These are phyloP conservation scores for Podilymbus podiceps DNA, from an alignment of 2,113 vertebrate genomes.

Conservation along the genomic window DNA sequence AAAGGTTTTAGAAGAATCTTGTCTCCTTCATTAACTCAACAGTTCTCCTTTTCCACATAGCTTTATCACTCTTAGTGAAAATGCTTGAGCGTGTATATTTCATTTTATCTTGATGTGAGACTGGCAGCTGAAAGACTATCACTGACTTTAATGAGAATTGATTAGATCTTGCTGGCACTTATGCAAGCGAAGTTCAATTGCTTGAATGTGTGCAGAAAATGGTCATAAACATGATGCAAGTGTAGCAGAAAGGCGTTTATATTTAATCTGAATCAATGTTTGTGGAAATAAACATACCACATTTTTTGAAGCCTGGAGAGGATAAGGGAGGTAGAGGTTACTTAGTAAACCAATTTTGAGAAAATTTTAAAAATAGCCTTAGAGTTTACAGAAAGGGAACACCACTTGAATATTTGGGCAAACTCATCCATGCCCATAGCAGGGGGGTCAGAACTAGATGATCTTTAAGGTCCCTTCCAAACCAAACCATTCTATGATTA, in stretches of 20 bases:
- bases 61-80: neutral
- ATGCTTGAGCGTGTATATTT: neutral
- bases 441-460: no score
- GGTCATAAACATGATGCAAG: constrained; percentile 17
- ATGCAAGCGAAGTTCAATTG: constrained; percentile 33
- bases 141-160: constrained; percentile 48
- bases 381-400: neutral
- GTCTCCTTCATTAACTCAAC: neutral
- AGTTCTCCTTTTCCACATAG: neutral
- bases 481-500: neutral
- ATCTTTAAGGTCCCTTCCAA: no score
- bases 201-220: constrained; percentile 20
- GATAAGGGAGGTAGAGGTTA: neutral
- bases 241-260: neutral
- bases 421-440: neutral
- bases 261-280: neutral
- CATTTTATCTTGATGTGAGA: neutral
- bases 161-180: constrained; percentile 22
- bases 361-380: neutral
- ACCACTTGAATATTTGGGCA: neutral
- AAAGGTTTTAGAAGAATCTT: neutral
- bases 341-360: neutral
- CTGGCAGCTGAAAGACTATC: neutral
- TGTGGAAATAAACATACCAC: neutral
- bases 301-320: neutral